These are phyloP conservation scores for Drosophila nigritarsus DNA, from an alignment of 2,888 invertebrate genomes.

Conservation along the genomic window DNA sequence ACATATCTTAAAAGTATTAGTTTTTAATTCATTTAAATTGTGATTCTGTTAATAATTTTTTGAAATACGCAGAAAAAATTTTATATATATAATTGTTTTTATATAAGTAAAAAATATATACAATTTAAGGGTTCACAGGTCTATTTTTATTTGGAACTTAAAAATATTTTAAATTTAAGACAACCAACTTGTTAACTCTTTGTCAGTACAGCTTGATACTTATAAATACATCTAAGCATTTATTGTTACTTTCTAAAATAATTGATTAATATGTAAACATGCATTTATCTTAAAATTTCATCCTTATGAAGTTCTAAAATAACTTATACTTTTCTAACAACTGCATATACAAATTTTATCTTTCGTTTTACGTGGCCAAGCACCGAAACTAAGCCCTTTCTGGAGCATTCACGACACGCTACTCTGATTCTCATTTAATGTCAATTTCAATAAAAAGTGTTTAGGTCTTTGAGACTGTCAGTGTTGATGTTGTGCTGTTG, in stretches of 20 bases:
- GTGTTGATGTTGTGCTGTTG: constrained; percentile 14
- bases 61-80: accelerated
- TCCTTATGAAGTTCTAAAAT: not conserved
- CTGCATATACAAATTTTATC: constrained; percentile 1
- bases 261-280: not conserved
- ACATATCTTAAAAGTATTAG: not conserved
- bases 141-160: not conserved
- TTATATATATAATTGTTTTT: not conserved
- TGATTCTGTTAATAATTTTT: accelerated
- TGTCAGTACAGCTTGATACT: not conserved
- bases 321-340: not conserved
- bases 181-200: not conserved
- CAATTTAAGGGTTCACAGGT: not conserved
- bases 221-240: not conserved
- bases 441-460: constrained; percentile 42
- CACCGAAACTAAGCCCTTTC: not conserved
- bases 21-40: not conserved
- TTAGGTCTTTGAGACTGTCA: constrained; percentile 11
- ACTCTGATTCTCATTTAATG: constrained; percentile 44
- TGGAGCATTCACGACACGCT: constrained; percentile 2
- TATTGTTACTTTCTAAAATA: not conserved
- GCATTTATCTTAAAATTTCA: not conserved
- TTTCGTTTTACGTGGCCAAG: constrained; percentile 20
- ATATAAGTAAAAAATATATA: not conserved
- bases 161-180: not conserved